Conservation (phyloP, 2,888 invertebrate genomes). For the Dione juno region DNA sequence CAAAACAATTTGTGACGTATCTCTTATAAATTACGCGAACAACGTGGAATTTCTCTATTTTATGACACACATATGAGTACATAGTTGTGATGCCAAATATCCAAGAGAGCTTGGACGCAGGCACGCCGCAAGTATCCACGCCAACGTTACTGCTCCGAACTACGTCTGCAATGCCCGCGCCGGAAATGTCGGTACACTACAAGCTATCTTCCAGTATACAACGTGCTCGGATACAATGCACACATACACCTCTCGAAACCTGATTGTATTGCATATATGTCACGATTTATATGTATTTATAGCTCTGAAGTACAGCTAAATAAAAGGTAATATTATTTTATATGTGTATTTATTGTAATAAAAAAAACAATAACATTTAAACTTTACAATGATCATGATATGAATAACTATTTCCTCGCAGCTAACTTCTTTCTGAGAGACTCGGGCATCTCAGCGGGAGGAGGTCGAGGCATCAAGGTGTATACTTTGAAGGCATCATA, state of each 20-base stretch:
- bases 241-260: slow-evolving; percentile 2
- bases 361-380: slow-evolving; percentile 19
- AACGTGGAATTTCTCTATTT: slow-evolving; percentile 14
- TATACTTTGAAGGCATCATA: slow-evolving; percentile 95
- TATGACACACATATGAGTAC: slow-evolving; percentile 15
- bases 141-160: slow-evolving; percentile 29
- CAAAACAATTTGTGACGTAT: background rate
- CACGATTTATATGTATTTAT: background rate
- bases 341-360: background rate
- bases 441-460: slow-evolving; percentile 90
- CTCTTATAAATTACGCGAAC: background rate
- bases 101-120: slow-evolving; percentile 23
- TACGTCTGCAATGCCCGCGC: slow-evolving; percentile 34
- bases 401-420: slow-evolving; percentile 47
- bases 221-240: slow-evolving; percentile 27
- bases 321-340: background rate
- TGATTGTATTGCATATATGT: slow-evolving; percentile 4
- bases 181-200: slow-evolving; percentile 28
- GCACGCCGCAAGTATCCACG: slow-evolving; percentile 34
- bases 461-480: slow-evolving; percentile 91
- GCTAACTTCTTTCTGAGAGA: slow-evolving; percentile 69
- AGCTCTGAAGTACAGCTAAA: too few relatives aligned
- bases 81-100: slow-evolving; percentile 29
- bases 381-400: slow-evolving; percentile 17
- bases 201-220: background rate